phyloP scores from a whole-genome alignment of 2,113 vertebrate genomes.

The Esox niger region DNA sequence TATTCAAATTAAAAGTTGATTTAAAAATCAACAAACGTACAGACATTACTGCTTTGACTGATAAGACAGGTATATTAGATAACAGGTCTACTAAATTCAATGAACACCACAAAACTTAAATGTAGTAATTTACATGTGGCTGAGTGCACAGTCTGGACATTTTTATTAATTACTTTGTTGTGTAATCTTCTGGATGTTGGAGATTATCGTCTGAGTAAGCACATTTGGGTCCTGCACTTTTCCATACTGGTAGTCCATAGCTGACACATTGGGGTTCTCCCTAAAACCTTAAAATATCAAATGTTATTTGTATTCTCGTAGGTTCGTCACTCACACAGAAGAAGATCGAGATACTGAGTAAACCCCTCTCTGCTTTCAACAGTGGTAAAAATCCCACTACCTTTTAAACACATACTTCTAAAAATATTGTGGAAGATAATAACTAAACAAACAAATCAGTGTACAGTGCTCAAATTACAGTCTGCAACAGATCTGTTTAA shows the following conservation, averaged over 20 bases:
- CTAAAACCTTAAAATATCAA: constrained; percentile 18
- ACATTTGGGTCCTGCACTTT: constrained; percentile 55
- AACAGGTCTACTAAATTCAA: not conserved
- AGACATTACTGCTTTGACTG: not conserved
- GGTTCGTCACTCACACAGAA: too few relatives aligned
- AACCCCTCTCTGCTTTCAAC: not conserved
- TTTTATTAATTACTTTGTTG: constrained; percentile 63
- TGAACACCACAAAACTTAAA: too few relatives aligned
- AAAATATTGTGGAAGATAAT: not conserved
- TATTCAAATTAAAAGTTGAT: not conserved
- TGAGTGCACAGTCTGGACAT: not conserved
- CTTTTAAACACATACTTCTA: too few relatives aligned
- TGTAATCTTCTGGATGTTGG: constrained; percentile 74
- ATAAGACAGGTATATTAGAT: not conserved
- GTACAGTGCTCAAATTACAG: not conserved
- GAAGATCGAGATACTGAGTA: too few relatives aligned
- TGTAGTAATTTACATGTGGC: not conserved
- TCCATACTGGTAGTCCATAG: constrained; percentile 72
- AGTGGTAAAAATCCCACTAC: too few relatives aligned
- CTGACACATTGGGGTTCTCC: constrained; percentile 19
- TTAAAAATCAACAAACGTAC: not conserved
- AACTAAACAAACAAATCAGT: not conserved
- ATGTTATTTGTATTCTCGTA: not conserved
- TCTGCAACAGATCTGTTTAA: not conserved
- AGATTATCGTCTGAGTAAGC: constrained; percentile 67